Evolutionary conservation across 2,113 vertebrate genomes (phyloP).

Genomic region (human (Homo sapiens)): GRCh38 chrX:125966001-125966500

Average conservation of each 20-base stretch:
- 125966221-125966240: background rate
- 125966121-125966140: background rate
- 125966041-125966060: background rate
- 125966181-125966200: background rate
- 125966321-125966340: background rate
- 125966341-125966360: background rate
- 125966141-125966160: background rate
- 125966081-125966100: background rate
- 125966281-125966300: background rate
- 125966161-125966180: background rate
- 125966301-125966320: background rate
- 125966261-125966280: background rate
- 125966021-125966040: background rate
- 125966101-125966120: background rate
- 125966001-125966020: background rate
- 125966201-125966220: background rate
- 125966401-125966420: background rate
- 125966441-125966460: background rate
- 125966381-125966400: background rate
- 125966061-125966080: background rate
- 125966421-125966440: background rate
- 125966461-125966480: background rate
- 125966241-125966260: background rate
- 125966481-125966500: background rate
- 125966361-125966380: background rate